phyloP scores from a whole-genome alignment of 2,797 vertebrate species.

The Botia kubotai region DNA sequence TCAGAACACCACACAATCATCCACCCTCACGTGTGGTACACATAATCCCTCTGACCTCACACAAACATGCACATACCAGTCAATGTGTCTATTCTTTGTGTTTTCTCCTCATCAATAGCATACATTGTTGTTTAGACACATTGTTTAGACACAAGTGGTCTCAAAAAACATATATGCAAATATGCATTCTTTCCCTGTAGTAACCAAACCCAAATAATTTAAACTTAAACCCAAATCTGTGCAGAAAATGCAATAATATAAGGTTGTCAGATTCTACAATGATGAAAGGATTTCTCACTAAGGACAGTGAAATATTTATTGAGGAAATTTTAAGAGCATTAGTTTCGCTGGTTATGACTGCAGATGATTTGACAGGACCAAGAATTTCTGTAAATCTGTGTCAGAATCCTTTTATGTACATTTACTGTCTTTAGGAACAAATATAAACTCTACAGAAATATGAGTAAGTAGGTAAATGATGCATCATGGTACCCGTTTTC shows the following conservation, averaged over 20 bases:
- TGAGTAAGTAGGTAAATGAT: not conserved
- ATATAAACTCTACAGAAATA: not conserved
- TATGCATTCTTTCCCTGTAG: too few relatives aligned
- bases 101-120: not conserved
- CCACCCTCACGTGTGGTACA: not conserved
- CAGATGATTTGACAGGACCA: constrained; percentile 22
- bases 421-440: not conserved
- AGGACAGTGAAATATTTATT: constrained; percentile 7
- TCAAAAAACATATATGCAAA: too few relatives aligned
- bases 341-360: constrained; percentile 2
- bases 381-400: not conserved
- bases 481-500: not conserved
- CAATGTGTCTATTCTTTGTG: not conserved
- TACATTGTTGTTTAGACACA: not conserved
- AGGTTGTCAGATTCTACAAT: not conserved
- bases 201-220: not conserved
- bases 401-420: not conserved
- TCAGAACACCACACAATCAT: too few relatives aligned
- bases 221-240: not conserved
- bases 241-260: not conserved
- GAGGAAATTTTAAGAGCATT: constrained; percentile 14
- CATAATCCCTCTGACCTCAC: constrained; percentile 8
- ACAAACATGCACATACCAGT: constrained; percentile 10
- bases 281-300: constrained; percentile 12
- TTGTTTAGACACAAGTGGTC: too few relatives aligned